Evolutionary conservation across 2,888 invertebrate species (phyloP), one percentile per base, ranked within the genome.

Genomic region (Digitonthophagus gazella): DNA sequence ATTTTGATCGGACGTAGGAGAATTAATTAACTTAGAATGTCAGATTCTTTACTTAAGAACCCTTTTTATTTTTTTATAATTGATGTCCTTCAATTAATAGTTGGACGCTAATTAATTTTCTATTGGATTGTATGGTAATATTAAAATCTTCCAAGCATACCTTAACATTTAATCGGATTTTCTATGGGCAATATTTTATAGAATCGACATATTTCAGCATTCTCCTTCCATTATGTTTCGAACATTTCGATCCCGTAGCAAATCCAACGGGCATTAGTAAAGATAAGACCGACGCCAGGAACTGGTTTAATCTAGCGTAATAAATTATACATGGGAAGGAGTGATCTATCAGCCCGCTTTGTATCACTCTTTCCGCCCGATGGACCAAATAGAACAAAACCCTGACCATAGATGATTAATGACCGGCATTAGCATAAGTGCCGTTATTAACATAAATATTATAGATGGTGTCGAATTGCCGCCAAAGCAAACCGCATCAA

Each of bases 361-460:
- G 20, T 61, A 61, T 61, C 61, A 61, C 61, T 61, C 16, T 44
- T 44, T 18, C 61, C 18, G 61, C 19, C 18, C 20, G 20, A n/a
- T 18, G 19, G 18, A 18, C 5, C 18, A 61, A 61, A 61, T 61
- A 61, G 61, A 61, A 61, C 61, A 61, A 61, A 61, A 58, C 61
- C 14, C 19, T 18, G 54, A 15, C 44, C 55, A n/a, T 14, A 11
- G 15, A 66, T 15, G 67, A 67, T 67, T 67, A 61, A 67, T 67
- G 67, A 28, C 16, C 28, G 15, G 58, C 15, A 67, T 58, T 67
- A 44, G 58, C 58, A 67, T 67, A 67, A 67, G 58, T 61, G 58
- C 15, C 16, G 28, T 22, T 58, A 67, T 66, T 66, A 57, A 56
- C 28, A 66, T 58, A 66, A 58, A 58, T 58, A 55, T 55, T 65